Conservation (phyloP, 2,888 invertebrate genomes). For the Plebejus anna region DNA sequence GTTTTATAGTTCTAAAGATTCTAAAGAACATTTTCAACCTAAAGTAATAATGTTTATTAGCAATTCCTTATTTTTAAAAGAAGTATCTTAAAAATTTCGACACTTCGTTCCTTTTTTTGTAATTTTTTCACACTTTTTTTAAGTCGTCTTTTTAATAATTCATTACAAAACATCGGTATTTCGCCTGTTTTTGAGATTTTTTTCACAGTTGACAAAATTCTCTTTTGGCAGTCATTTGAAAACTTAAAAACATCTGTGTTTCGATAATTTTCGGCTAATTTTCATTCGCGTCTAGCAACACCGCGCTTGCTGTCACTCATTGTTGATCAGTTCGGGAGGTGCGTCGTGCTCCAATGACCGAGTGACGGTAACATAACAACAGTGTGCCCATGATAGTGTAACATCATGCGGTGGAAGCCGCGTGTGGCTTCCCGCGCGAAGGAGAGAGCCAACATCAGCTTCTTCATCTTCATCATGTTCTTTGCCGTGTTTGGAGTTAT, state of each 20-base stretch:
- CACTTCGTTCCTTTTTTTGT: too few species aligned
- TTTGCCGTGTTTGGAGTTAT: slow-evolving; percentile 93
- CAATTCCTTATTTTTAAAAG: too few species aligned
- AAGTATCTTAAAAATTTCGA: too few species aligned
- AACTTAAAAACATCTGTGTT: neutral
- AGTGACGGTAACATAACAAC: slow-evolving; percentile 31
- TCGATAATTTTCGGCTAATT: neutral
- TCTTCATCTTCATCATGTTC: slow-evolving; percentile 94
- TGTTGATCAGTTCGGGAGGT: slow-evolving; percentile 39
- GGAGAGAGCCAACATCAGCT: slow-evolving; percentile 92
- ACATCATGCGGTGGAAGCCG: slow-evolving; percentile 72
- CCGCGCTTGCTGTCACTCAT: slow-evolving; percentile 33
- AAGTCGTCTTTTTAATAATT: too few species aligned
- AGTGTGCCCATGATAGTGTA: slow-evolving; percentile 41
- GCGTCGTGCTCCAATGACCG: slow-evolving; percentile 54
- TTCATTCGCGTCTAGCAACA: neutral
- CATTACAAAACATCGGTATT: too few species aligned
- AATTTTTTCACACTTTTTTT: too few species aligned
- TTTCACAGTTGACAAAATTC: too few species aligned
- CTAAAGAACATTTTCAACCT: too few species aligned
- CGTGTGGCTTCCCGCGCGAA: slow-evolving; percentile 80
- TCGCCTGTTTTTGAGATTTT: too few species aligned
- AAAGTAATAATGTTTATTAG: too few species aligned
- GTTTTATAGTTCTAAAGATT: neutral
- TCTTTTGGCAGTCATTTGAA: too few species aligned